Conservation (phyloP, 1,140 invertebrate genomes). For the Caenorhabditis brenneri region DNA sequence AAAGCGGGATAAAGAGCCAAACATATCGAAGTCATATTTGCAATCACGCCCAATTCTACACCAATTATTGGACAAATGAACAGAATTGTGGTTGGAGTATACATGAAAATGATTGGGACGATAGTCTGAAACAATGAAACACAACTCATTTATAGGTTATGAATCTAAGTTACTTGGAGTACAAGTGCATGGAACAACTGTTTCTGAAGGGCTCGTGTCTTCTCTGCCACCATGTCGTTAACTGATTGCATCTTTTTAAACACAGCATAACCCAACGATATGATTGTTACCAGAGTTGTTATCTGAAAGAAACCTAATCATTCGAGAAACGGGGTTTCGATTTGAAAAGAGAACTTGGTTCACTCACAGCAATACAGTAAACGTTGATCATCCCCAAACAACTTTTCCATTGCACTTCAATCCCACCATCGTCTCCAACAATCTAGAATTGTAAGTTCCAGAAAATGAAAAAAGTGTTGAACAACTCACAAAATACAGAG, state of each 20-base stretch:
- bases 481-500: background rate
- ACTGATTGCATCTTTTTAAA: background rate
- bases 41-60: background rate
- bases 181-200: background rate
- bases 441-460: background rate
- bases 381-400: background rate
- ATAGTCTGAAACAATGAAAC: background rate
- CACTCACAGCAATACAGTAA: conserved; percentile 1
- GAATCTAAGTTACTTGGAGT: background rate
- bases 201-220: background rate
- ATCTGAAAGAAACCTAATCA: background rate
- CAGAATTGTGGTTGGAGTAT: background rate
- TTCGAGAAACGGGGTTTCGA: background rate
- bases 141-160: background rate
- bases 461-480: too few relatives aligned
- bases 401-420: background rate
- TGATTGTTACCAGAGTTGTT: too few relatives aligned
- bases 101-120: background rate
- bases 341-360: too few relatives aligned
- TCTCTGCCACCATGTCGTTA: background rate
- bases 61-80: background rate
- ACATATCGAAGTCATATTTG: background rate
- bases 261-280: too few relatives aligned
- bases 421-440: background rate
- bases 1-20: background rate